Evolutionary conservation across 2,797 vertebrate species (phyloP).

Genomic region (Halcyon leucocephala): DNA sequence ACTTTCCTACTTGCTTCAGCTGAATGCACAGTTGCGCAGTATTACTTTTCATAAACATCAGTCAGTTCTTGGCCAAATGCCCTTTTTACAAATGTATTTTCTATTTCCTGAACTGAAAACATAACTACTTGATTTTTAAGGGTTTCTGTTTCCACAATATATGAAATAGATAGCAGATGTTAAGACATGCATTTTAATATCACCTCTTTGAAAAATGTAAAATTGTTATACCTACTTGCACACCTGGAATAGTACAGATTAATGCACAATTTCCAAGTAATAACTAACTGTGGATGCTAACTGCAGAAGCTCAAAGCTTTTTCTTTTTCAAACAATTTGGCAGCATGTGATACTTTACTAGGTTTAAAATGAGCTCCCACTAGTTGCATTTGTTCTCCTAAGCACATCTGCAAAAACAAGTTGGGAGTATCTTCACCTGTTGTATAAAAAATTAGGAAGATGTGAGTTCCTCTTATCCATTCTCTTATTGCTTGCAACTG

Average conservation of each 20-base stretch:
- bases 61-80: not conserved
- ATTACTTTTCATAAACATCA: not conserved
- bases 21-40: not conserved
- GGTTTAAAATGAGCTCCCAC: not conserved
- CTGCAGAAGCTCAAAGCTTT: not conserved
- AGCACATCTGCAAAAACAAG: not conserved
- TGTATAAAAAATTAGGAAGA: not conserved
- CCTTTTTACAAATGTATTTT: not conserved
- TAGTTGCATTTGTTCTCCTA: not conserved
- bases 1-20: not conserved
- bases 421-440: rapidly evolving
- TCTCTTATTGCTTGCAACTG: not conserved
- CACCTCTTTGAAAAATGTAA: not conserved
- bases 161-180: not conserved
- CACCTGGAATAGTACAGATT: not conserved
- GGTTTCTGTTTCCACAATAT: not conserved
- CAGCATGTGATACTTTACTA: not conserved
- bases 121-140: not conserved
- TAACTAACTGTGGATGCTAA: not conserved
- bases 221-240: not conserved
- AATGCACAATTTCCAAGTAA: not conserved
- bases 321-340: not conserved
- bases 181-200: not conserved
- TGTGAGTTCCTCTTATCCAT: not conserved
- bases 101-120: not conserved